A percentile compares a stretch with the other conserved stretches of the same genome.
phyloP scores from a whole-genome alignment of 2,113 vertebrate genomes.

The Erythrolamprus reginae region DNA sequence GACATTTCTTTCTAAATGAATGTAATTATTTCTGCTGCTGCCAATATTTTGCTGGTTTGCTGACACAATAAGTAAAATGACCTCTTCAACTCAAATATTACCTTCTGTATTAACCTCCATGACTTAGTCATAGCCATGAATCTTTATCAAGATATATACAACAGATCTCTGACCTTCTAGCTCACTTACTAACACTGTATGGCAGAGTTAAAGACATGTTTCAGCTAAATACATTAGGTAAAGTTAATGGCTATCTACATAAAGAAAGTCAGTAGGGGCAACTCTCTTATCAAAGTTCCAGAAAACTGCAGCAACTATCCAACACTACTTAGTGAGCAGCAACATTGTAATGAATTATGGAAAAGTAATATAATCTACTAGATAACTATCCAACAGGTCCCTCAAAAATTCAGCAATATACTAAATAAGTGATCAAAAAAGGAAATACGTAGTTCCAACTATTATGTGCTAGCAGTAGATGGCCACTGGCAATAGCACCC shows the following conservation, averaged over 20 bases:
- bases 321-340: not conserved
- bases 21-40: constrained; percentile 4
- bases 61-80: not conserved
- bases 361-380: not conserved
- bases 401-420: not conserved
- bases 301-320: not conserved
- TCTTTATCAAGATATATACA: not conserved
- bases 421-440: not conserved
- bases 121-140: not conserved
- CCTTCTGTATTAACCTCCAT: not conserved
- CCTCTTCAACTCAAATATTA: constrained; percentile 2
- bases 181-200: not conserved
- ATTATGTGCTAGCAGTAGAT: not conserved
- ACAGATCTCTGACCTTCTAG: not conserved
- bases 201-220: not conserved
- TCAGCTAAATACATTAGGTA: not conserved
- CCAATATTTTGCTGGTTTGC: not conserved
- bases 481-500: not conserved
- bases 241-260: not conserved
- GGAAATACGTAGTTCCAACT: not conserved
- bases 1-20: constrained; percentile 10
- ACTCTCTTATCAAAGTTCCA: not conserved
- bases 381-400: not conserved
- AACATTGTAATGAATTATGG: not conserved
- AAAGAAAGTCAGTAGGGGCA: not conserved